Evolutionary conservation across 2,797 vertebrate genomes (phyloP), one percentile per base, ranked within the genome.

Genomic region (Lophius americanus): DNA sequence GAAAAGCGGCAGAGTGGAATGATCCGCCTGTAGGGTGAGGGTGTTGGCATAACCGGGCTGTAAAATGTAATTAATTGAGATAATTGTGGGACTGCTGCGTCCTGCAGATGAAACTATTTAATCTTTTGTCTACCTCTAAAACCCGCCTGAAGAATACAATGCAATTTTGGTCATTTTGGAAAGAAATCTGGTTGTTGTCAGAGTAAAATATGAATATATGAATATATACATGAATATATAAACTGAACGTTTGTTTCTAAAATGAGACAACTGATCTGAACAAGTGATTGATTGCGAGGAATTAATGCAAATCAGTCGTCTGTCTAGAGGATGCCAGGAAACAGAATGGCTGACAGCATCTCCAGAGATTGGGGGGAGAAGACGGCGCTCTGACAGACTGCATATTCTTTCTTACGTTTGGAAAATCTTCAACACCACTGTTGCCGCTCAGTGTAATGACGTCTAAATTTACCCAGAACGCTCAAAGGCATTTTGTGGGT

Each of bases 261-360:
- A 80, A 80, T 70, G 59, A 83, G 75, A 76, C 50, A 75, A 75
- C 72, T 37, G 8, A 0, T 66, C 55, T 76, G 82, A 81, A 48
- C 56, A 75, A 84, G 38, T 86, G 82, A 86, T 76, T 68, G 82
- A 85, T 77, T 68, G 51, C 46, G 6, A 1, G 0, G 32, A 63
- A 79, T 81, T 72, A 64, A 41, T 65, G 80, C 55, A 46, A 67
- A 83, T 75, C n/a, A 61, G 6, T 43, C 8, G 0, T 65, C 39
- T 39, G 58, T 51, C 9, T 68, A 65, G 56, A 41, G 68, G 50
- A 57, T 4, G 47, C 33, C 42, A 4, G 60, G 1, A 13, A 41
- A 54, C 46, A 5, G 43, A 7, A 50, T 23, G 38, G 32, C 57
- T 14, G 0, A 5, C 61, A 61, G 2, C 11, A 4, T 50, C 7